Conservation (phyloP, 2,797 vertebrate species). For the Pantherophis vulpinus region DNA sequence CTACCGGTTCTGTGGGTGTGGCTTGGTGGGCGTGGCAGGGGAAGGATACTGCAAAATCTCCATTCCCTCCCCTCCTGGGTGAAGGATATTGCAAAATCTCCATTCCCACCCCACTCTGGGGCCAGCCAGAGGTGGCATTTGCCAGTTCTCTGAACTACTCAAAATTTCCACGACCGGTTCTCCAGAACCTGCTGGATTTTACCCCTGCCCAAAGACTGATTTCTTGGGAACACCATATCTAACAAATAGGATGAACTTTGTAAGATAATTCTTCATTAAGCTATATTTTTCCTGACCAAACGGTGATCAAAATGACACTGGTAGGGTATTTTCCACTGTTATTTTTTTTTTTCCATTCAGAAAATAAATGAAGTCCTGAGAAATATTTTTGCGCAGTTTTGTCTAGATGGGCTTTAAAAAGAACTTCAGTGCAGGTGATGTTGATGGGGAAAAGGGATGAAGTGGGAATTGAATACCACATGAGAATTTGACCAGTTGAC, state of each 20-base stretch:
- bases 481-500: not conserved
- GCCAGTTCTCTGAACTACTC: too few species aligned
- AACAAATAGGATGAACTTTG: not conserved
- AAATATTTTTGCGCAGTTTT: not conserved
- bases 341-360: not conserved
- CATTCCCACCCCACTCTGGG: too few species aligned
- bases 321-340: not conserved
- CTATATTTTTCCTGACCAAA: not conserved
- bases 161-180: too few species aligned
- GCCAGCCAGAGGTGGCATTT: too few species aligned
- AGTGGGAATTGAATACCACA: not conserved
- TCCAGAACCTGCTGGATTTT: too few species aligned
- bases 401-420: not conserved
- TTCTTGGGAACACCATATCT: not conserved
- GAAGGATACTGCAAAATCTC: too few species aligned
- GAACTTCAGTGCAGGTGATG: not conserved
- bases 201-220: not conserved
- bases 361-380: not conserved
- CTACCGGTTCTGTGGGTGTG: too few species aligned
- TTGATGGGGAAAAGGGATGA: not conserved
- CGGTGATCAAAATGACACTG: not conserved
- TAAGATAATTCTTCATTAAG: not conserved
- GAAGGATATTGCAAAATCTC: too few species aligned
- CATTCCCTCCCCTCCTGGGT: too few species aligned
- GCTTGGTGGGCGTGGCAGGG: too few species aligned